Percentiles rank a stretch among this genome's conserved stretches.
phyloP scores from a whole-genome alignment of 2,113 vertebrate species.

The Alaudala cheleensis region DNA sequence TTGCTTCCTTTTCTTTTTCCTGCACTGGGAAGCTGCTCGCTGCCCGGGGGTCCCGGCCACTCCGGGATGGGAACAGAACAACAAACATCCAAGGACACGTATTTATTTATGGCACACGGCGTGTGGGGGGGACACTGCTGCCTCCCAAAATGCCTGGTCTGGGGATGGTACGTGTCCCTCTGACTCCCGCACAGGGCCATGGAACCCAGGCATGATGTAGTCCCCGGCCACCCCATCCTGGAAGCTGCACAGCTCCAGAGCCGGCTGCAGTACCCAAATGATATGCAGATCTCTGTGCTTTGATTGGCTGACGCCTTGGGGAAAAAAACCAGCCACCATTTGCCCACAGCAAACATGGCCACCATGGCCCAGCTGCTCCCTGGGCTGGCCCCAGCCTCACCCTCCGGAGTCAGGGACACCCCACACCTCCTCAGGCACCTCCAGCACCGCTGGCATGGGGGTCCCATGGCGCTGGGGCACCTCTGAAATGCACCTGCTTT shows the following conservation, averaged over 20 bases:
- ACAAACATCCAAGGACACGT: neutral
- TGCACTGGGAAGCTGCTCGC: constrained; percentile 21
- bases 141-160: neutral
- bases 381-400: neutral
- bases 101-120: neutral
- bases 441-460: fast-evolving
- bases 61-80: neutral
- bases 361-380: neutral
- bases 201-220: fast-evolving
- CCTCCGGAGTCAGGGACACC: neutral
- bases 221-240: neutral
- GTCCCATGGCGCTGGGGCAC: fast-evolving
- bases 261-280: neutral
- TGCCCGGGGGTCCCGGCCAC: constrained; percentile 36
- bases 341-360: constrained; percentile 5
- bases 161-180: neutral
- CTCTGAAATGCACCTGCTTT: neutral
- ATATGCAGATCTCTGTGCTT: neutral
- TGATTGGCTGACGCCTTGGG: neutral
- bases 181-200: fast-evolving
- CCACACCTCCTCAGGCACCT: neutral
- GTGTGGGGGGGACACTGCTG: neutral
- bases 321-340: neutral
- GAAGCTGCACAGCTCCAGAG: fast-evolving
- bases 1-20: constrained; percentile 66